phyloP scores from a whole-genome alignment of 2,888 invertebrate genomes.

The Miltochrista miniata region DNA sequence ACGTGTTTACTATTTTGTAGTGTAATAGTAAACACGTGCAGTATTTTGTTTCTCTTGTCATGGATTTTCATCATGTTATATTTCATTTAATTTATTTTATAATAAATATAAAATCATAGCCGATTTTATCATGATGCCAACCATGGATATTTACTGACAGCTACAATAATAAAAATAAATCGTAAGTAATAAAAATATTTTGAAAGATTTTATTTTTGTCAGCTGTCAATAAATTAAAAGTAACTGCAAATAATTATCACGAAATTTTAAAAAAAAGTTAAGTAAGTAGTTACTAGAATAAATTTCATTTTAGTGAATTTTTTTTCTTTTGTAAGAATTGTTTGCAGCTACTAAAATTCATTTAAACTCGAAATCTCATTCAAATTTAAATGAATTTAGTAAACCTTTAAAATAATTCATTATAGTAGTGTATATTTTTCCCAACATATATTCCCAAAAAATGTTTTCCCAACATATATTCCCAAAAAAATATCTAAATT shows the following conservation, averaged over 20 bases:
- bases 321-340: slow-evolving; percentile 19
- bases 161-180: slow-evolving; percentile 3
- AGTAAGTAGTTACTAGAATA: neutral
- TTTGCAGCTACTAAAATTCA: slow-evolving; percentile 30
- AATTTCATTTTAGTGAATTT: neutral
- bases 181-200: too few relatives aligned
- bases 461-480: too few relatives aligned
- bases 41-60: slow-evolving; percentile 24
- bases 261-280: neutral
- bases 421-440: slow-evolving; percentile 18
- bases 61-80: slow-evolving; percentile 47
- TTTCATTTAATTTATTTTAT: slow-evolving; percentile 26
- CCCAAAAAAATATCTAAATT: too few relatives aligned
- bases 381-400: slow-evolving; percentile 28
- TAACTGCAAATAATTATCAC: slow-evolving; percentile 32
- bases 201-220: slow-evolving; percentile 7
- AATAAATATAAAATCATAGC: slow-evolving; percentile 33
- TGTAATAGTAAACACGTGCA: slow-evolving; percentile 23
- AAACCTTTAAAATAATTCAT: neutral
- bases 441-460: slow-evolving; percentile 32
- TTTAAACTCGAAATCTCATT: slow-evolving; percentile 21
- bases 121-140: slow-evolving; percentile 47
- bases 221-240: slow-evolving; percentile 24
- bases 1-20: slow-evolving; percentile 33
- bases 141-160: slow-evolving; percentile 34